phyloP scores from a whole-genome alignment of 30 jellyfish, hydroid and myxozoan species.

The Mastigias papua region DNA sequence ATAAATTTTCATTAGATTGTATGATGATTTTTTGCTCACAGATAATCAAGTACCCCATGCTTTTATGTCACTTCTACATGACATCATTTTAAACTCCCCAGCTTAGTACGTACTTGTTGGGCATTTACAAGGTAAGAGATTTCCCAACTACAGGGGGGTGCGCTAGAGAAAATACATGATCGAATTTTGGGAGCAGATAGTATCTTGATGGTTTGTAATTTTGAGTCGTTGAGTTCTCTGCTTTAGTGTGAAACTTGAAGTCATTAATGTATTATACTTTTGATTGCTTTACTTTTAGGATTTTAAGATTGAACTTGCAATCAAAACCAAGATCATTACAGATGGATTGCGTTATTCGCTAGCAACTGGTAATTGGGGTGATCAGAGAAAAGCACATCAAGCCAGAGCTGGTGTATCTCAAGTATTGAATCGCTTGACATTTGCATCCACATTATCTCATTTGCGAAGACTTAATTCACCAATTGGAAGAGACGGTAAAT shows the following conservation, averaged over 20 bases:
- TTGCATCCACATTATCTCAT: slow-evolving; percentile 99
- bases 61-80: too few species aligned
- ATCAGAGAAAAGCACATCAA: slow-evolving; percentile 98
- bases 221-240: neutral
- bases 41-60: too few species aligned
- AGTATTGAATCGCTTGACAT: slow-evolving; percentile 97
- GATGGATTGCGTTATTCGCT: slow-evolving; percentile 98
- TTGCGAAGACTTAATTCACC: slow-evolving; percentile 98
- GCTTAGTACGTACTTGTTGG: too few species aligned
- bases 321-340: slow-evolving; percentile 93
- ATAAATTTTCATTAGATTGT: too few species aligned
- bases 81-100: too few species aligned
- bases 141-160: too few species aligned
- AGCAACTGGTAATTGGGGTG: slow-evolving; percentile 99
- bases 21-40: too few species aligned
- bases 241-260: neutral
- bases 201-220: too few species aligned
- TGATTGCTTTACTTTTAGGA: slow-evolving; percentile 40
- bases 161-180: too few species aligned
- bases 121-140: too few species aligned
- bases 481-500: slow-evolving; percentile 99
- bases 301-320: slow-evolving; percentile 92
- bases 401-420: slow-evolving; percentile 99
- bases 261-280: too few species aligned
- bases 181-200: too few species aligned